Conservation (phyloP, 2,888 invertebrate species). For the Drosophila paranaensis region DNA sequence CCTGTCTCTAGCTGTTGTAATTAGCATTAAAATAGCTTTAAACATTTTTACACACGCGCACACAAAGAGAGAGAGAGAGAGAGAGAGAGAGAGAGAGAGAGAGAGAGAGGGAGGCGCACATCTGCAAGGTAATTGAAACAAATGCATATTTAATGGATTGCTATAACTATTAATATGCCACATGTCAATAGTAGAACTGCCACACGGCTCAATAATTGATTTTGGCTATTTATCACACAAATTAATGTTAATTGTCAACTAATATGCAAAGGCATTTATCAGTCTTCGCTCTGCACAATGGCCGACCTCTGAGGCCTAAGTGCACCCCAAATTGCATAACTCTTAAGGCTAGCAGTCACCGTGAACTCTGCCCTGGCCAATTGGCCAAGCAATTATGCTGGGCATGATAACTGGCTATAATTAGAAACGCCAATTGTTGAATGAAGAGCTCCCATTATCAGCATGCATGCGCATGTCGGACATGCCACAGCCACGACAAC, state of each 20-base stretch:
- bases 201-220: slow-evolving; percentile 65
- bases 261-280: slow-evolving; percentile 57
- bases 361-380: slow-evolving; percentile 21
- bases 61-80: background rate
- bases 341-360: background rate
- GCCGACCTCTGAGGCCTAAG: background rate
- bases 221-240: slow-evolving; percentile 75
- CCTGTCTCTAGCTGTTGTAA: slow-evolving; percentile 51
- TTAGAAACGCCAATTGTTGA: slow-evolving; percentile 40
- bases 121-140: slow-evolving; percentile 62
- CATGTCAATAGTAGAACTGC: slow-evolving; percentile 57
- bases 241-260: slow-evolving; percentile 71
- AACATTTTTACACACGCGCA: slow-evolving; percentile 49
- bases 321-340: background rate
- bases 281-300: slow-evolving; percentile 10
- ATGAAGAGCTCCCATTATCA: slow-evolving; percentile 24
- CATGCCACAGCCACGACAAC: background rate
- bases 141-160: slow-evolving; percentile 70
- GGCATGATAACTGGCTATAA: slow-evolving; percentile 49
- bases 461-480: slow-evolving; percentile 25
- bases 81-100: no score
- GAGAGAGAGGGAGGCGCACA: background rate
- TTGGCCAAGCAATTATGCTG: slow-evolving; percentile 46
- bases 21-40: slow-evolving; percentile 70
- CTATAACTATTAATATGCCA: slow-evolving; percentile 60